Conservation (phyloP, 2,888 invertebrate species). For the Spodoptera picta region DNA sequence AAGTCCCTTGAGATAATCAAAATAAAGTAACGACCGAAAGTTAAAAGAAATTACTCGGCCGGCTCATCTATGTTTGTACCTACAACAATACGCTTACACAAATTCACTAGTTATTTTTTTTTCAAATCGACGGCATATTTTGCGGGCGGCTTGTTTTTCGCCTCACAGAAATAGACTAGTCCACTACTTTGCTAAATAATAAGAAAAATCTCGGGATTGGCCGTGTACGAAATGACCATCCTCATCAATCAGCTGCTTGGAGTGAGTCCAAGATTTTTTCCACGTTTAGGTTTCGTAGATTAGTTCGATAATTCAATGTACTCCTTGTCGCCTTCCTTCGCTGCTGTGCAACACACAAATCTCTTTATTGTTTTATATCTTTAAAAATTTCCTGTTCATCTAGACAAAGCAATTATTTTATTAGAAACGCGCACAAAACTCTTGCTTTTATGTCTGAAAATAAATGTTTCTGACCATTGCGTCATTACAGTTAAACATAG, state of each 20-base stretch:
- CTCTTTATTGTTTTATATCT: conserved; percentile 50
- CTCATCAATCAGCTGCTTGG: conserved; percentile 89
- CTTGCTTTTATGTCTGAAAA: conserved; percentile 16
- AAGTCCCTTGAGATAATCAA: conserved; percentile 34
- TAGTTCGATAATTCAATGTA: conserved; percentile 83
- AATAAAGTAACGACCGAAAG: conserved; percentile 18
- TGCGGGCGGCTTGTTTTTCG: conserved; percentile 84
- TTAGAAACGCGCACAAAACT: conserved; percentile 12
- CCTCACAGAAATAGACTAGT: conserved; percentile 86
- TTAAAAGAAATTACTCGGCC: conserved; percentile 5
- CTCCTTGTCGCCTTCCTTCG: conserved; percentile 69
- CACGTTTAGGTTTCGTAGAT: conserved; percentile 88
- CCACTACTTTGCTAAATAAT: conserved; percentile 88
- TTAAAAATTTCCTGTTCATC: conserved; percentile 42
- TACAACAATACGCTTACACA: conserved; percentile 38
- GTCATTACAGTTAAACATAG: conserved; percentile 30
- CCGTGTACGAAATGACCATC: conserved; percentile 89
- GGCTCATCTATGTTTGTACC: conserved; percentile 6
- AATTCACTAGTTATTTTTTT: conserved; percentile 63
- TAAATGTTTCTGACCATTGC: conserved; percentile 21
- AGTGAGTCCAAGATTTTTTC: conserved; percentile 87
- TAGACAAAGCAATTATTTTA: conserved; percentile 37
- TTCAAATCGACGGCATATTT: conserved; percentile 76
- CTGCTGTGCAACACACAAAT: conserved; percentile 59
- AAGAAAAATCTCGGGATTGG: conserved; percentile 88